A percentile compares a stretch with the other conserved stretches of the same genome.
Conservation (phyloP, 2,888 invertebrate species). For the Habrosyne pyritoides region DNA sequence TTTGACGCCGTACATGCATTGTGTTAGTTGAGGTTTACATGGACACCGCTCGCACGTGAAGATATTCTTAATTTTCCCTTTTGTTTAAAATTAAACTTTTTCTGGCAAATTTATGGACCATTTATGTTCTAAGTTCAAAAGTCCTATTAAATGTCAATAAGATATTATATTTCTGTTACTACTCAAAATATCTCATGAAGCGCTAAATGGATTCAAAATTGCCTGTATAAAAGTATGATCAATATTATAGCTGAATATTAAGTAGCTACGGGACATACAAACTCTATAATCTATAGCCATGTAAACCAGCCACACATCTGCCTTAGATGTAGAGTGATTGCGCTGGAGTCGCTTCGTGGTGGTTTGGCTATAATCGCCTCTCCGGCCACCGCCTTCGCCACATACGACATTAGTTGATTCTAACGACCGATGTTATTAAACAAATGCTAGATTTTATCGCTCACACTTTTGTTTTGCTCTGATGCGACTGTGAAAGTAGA, state of each 20-base stretch:
- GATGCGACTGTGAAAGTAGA: conserved; percentile 64
- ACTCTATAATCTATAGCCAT: conserved; percentile 18
- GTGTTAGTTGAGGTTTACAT: conserved; percentile 37
- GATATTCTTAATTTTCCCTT: background rate
- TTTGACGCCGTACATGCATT: conserved; percentile 40
- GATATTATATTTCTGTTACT: too few relatives aligned
- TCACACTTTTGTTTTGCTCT: conserved; percentile 60
- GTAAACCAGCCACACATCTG: conserved; percentile 30
- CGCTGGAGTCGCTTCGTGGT: conserved; percentile 37
- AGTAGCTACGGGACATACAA: background rate
- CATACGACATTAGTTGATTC: conserved; percentile 69
- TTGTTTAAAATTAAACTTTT: background rate
- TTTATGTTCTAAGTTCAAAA: too few relatives aligned
- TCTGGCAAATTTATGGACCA: too few relatives aligned
- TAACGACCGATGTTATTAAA: conserved; percentile 79
- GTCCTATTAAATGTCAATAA: too few relatives aligned
- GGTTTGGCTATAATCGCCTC: conserved; percentile 51
- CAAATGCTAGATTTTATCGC: conserved; percentile 78
- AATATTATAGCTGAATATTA: too few relatives aligned
- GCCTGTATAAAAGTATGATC: too few relatives aligned
- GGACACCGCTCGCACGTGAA: conserved; percentile 13
- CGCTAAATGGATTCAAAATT: too few relatives aligned
- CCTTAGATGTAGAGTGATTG: conserved; percentile 36
- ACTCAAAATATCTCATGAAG: too few relatives aligned
- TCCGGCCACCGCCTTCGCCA: conserved; percentile 37